Evolutionary conservation across 2,113 vertebrate genomes (phyloP).

Genomic region (Anser brachyrhynchus): DNA sequence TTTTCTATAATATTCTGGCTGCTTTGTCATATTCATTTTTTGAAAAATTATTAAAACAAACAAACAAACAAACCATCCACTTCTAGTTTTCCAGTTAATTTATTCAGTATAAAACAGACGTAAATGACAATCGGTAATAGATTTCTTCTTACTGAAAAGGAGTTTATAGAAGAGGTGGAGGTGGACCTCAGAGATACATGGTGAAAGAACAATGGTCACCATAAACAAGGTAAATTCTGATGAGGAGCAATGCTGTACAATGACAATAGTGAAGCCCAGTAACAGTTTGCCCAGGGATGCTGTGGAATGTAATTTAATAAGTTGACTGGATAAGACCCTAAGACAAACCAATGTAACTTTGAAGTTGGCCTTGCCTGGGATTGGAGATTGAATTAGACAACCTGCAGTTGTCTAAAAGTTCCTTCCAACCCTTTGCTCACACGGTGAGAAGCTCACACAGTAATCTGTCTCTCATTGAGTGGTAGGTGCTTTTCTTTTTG

Average conservation of each 20-base stretch:
- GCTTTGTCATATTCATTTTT: not conserved
- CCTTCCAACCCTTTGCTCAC: not conserved
- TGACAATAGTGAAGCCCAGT: not conserved
- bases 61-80: not conserved
- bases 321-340: not conserved
- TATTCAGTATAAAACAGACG: not conserved
- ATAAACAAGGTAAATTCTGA: not conserved
- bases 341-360: not conserved
- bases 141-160: not conserved
- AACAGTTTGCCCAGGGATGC: not conserved
- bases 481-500: not conserved
- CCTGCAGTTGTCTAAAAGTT: not conserved
- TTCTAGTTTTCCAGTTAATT: not conserved
- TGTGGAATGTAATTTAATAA: not conserved
- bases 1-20: not conserved
- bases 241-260: not conserved
- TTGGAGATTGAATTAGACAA: not conserved
- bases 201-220: not conserved
- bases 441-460: not conserved
- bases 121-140: not conserved
- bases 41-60: not conserved
- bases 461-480: not conserved
- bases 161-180: not conserved
- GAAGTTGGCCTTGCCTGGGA: not conserved
- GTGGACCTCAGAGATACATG: not conserved